Conservation (phyloP, 2,888 invertebrate species). For the Selenia dentaria region DNA sequence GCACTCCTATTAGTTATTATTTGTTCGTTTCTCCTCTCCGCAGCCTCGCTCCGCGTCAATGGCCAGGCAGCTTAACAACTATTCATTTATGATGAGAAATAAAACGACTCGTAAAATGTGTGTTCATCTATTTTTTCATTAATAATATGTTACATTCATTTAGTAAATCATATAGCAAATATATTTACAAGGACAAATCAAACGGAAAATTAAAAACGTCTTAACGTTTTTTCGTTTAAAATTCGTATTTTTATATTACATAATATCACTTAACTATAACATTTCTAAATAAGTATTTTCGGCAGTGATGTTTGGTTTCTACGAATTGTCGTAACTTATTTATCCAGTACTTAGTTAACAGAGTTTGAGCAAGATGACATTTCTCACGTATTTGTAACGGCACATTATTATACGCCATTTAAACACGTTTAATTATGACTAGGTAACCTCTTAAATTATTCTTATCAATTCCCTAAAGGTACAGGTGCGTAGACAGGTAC, state of each 20-base stretch:
- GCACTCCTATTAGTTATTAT: too few relatives aligned
- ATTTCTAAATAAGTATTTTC: conserved; percentile 72
- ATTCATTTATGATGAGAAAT: too few relatives aligned
- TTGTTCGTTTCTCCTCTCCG: too few relatives aligned
- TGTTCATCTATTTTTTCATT: conserved; percentile 82
- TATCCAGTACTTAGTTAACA: conserved; percentile 7
- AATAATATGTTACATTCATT: conserved; percentile 84
- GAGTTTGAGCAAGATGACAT: conserved; percentile 30
- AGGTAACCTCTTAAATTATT: conserved; percentile 18
- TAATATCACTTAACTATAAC: conserved; percentile 80
- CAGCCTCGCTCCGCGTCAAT: too few relatives aligned
- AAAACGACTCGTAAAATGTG: conserved; percentile 72
- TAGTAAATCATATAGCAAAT: conserved; percentile 84
- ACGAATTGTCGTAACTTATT: conserved; percentile 61
- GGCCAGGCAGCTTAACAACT: too few relatives aligned
- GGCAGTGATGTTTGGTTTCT: conserved; percentile 56
- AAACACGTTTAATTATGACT: conserved; percentile 7
- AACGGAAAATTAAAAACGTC: conserved; percentile 76
- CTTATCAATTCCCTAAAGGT: conserved; percentile 17
- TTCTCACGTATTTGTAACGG: conserved; percentile 3
- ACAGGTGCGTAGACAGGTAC: conserved; percentile 7
- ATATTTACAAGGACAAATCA: conserved; percentile 82
- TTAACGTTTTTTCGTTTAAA: conserved; percentile 80
- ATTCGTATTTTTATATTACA: conserved; percentile 84
- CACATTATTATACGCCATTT: conserved; percentile 9